These are phyloP conservation scores for Lepidocolaptes lacrymiger DNA, from an alignment of 2,797 vertebrate genomes.

Conservation along the genomic window DNA sequence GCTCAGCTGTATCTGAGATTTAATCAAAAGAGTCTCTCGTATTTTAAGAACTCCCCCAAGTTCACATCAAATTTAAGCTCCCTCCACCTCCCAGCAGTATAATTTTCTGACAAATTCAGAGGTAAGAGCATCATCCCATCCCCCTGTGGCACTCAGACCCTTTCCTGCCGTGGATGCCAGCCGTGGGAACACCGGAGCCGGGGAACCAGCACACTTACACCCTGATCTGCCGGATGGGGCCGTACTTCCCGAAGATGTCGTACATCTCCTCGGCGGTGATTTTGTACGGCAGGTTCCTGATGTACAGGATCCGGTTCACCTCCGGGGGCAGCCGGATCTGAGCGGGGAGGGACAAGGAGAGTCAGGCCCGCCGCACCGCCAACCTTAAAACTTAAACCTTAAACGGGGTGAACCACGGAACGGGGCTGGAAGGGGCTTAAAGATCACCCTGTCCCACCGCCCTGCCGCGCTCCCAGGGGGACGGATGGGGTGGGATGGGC, in stretches of 20 bases:
- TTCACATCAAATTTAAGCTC: background rate
- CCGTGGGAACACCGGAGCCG: too few species aligned
- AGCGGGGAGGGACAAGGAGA: background rate
- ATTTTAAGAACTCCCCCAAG: background rate
- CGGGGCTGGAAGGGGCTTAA: too few species aligned
- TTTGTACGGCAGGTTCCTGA: constrained; percentile 96
- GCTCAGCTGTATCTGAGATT: background rate
- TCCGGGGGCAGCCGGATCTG: constrained; percentile 96
- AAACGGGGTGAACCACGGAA: rapidly evolving
- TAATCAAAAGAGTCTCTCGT: rapidly evolving
- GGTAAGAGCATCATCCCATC: rapidly evolving
- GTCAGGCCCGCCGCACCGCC: background rate
- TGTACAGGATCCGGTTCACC: constrained; percentile 96
- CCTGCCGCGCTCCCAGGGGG: rapidly evolving
- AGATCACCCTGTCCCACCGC: background rate
- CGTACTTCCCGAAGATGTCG: constrained; percentile 97
- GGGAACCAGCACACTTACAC: constrained; percentile 84
- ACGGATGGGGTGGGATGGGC: rapidly evolving
- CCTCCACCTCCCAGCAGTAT: background rate
- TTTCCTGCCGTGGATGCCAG: background rate
- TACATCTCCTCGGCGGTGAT: constrained; percentile 99
- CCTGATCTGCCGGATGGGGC: constrained; percentile 96
- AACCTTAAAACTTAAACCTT: background rate
- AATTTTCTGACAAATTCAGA: background rate
- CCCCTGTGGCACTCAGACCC: background rate